phyloP scores from a whole-genome alignment of 1,140 invertebrate genomes.

The Hypothenemus hampei region DNA sequence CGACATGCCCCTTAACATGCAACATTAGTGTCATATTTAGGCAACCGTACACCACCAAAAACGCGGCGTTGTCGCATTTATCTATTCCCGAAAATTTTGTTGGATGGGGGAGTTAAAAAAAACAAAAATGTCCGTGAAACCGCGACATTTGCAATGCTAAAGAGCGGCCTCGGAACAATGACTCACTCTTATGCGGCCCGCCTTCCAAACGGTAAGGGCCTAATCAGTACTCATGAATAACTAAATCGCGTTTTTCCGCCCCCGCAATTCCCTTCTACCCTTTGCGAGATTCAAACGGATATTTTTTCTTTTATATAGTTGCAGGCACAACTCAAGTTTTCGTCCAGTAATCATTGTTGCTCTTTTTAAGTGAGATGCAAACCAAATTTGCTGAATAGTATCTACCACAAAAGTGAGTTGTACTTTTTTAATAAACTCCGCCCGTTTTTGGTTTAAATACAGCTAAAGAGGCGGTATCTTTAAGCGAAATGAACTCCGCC shows the following conservation, averaged over 20 bases:
- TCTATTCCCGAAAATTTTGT: neutral
- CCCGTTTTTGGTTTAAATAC: too few relatives aligned
- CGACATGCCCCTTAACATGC: conserved; percentile 12
- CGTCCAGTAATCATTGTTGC: too few relatives aligned
- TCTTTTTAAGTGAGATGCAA: too few relatives aligned
- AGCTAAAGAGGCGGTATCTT: too few relatives aligned
- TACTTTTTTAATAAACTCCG: too few relatives aligned
- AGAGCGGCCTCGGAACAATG: neutral
- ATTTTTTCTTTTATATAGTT: too few relatives aligned
- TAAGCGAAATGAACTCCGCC: too few relatives aligned
- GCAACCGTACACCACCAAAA: conserved; percentile 17
- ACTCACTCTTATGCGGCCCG: neutral
- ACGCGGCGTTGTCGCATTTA: too few relatives aligned
- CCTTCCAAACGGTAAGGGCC: neutral
- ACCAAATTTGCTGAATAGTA: too few relatives aligned
- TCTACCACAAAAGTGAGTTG: too few relatives aligned
- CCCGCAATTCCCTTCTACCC: neutral
- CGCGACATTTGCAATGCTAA: conserved; percentile 8
- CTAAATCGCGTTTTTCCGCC: neutral
- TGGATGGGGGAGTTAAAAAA: neutral
- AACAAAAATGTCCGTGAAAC: neutral
- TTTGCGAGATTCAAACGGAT: neutral
- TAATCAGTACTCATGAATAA: conserved; percentile 1
- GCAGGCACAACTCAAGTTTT: too few relatives aligned
- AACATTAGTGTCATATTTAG: conserved; percentile 20